Evolutionary conservation across 2,888 invertebrate species (phyloP).

Genomic region (Drosophila quasianomalipes): DNA sequence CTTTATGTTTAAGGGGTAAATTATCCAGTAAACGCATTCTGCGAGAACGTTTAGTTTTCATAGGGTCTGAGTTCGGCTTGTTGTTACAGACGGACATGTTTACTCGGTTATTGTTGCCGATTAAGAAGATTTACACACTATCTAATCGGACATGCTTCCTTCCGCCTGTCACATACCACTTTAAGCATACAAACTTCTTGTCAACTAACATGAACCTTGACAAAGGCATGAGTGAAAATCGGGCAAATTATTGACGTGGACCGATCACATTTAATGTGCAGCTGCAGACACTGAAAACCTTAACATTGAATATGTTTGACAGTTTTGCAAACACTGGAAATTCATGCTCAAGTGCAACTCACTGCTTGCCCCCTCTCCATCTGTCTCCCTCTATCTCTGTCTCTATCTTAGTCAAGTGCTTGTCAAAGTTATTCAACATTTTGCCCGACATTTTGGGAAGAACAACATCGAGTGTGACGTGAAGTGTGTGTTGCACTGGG

Average conservation of each 20-base stretch:
- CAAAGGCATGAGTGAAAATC: background rate
- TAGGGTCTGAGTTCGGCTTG: background rate
- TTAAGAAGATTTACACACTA: background rate
- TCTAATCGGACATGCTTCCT: background rate
- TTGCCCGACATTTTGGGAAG: slow-evolving; percentile 2
- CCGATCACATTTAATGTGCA: background rate
- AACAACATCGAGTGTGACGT: background rate
- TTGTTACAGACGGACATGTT: background rate
- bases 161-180: background rate
- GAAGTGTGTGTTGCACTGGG: background rate
- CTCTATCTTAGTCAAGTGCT: slow-evolving; percentile 1
- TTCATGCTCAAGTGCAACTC: background rate
- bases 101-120: background rate
- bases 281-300: background rate
- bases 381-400: background rate
- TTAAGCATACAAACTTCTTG: background rate
- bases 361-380: no score
- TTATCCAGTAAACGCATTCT: no score
- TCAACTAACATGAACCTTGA: background rate
- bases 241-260: background rate
- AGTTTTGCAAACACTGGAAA: slow-evolving; percentile 1
- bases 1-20: no score
- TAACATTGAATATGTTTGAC: slow-evolving; percentile 9
- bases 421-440: slow-evolving; percentile 15
- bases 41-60: no score